A percentile compares a stretch with the other conserved stretches of the same genome.
These are phyloP conservation scores for Leptinotarsa tumamoca DNA, from an alignment of 2,888 invertebrate genomes.

Conservation along the genomic window DNA sequence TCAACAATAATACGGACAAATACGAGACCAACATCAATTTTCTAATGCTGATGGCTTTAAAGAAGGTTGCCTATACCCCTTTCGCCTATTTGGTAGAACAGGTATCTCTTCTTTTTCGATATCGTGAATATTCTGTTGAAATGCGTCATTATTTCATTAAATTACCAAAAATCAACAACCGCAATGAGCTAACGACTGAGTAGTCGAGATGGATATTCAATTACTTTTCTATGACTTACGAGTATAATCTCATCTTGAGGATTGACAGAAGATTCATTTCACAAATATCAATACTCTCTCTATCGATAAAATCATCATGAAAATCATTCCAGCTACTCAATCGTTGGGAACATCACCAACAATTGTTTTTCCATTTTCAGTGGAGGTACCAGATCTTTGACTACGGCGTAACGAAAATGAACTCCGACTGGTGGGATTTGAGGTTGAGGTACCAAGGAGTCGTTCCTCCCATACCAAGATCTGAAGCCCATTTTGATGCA, in stretches of 20 bases:
- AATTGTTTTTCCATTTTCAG: conserved; percentile 61
- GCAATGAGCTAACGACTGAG: no score
- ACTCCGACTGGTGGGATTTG: conserved; percentile 82
- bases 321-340: neutral
- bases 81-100: conserved; percentile 85
- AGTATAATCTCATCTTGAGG: no score
- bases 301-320: no score
- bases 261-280: no score
- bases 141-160: no score
- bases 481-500: conserved; percentile 84
- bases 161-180: no score
- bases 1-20: conserved; percentile 74
- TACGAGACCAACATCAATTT: conserved; percentile 83
- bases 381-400: conserved; percentile 87
- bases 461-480: conserved; percentile 76
- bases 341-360: no score
- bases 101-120: conserved; percentile 63
- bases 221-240: no score
- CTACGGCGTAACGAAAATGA: conserved; percentile 79
- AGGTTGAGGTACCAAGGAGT: conserved; percentile 80
- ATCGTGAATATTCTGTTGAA: no score
- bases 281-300: no score
- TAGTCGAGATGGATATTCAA: no score
- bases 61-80: conserved; percentile 82
- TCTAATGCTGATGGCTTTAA: conserved; percentile 81